Evolutionary conservation across 1,140 invertebrate genomes (phyloP), one percentile per base, ranked within the genome.

Genomic region (Mylabris phalerata): DNA sequence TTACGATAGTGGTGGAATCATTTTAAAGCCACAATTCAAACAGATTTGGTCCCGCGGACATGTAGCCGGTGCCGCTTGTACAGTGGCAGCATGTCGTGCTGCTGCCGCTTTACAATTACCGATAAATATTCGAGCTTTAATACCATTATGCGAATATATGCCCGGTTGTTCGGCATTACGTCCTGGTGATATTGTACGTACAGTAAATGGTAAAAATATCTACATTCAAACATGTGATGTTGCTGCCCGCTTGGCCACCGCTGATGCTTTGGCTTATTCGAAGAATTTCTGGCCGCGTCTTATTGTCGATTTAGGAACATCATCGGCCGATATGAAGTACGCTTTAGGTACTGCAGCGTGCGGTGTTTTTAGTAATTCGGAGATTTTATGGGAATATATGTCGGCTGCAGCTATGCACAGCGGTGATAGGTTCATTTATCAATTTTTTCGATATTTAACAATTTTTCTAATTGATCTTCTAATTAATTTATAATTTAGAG

Each of bases 1-100:
- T 2, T 86, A 85, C 75, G 84, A 87, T 67, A 82, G 80, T 65
- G 85, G 84, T 48, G 85, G 85, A 39, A 78, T 87, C 26, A 83
- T 82, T 44, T 56, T 86, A 5, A 87, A 85, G 67, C 66, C 75
- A 9, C 70, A 73, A 27, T 73, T 77, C 26, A 73, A 78, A 40
- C 84, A 86, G 78, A 78, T 81, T 59, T 70, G 75, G 41, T 85
- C 85, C 83, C 67, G 84, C 52, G 84, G 76, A n/a, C 84, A 87
- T 66, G 86, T 87, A 84, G 83, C 82, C 24, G 85, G 85, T 9
- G 84, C 82, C 10, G 84, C 84, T 3, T 78, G 75, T 69, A 77
- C 82, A n/a, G 73, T 80, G n/a, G 80, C 77, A 2, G 72, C 80
- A 13, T 71, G 83, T 26, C 68, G 75, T 26, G 77, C 82, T 5